phyloP scores from a whole-genome alignment of 2,113 vertebrate genomes.

The Sinocyclocheilus rhinocerous region DNA sequence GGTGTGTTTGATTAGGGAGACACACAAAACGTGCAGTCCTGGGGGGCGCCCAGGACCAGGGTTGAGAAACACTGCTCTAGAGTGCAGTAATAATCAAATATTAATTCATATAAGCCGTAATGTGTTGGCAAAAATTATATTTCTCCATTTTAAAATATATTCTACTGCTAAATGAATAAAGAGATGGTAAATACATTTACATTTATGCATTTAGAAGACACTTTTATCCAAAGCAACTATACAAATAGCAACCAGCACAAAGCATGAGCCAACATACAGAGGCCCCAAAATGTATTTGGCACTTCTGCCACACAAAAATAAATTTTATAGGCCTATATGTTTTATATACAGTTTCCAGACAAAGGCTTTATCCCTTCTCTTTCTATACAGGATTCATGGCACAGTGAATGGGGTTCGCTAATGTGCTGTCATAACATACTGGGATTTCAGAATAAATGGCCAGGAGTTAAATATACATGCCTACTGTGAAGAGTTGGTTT shows the following conservation, averaged over 20 bases:
- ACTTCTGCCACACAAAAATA: too few relatives aligned
- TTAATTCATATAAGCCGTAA: neutral
- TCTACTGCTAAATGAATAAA: neutral
- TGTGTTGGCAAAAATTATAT: neutral
- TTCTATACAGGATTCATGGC: neutral
- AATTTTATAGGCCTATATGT: neutral
- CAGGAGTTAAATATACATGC: constrained; percentile 20
- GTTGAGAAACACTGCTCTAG: neutral
- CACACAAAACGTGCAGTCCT: too few relatives aligned
- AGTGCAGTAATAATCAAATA: constrained; percentile 1
- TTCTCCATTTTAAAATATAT: neutral
- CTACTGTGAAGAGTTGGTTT: neutral
- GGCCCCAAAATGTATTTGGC: too few relatives aligned
- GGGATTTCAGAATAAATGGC: constrained; percentile 7
- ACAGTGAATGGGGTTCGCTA: neutral
- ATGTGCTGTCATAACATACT: constrained; percentile 11
- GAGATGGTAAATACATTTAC: neutral
- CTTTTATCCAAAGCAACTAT: neutral
- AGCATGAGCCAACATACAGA: too few relatives aligned
- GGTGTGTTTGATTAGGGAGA: too few relatives aligned
- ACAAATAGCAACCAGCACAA: too few relatives aligned
- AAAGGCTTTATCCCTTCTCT: neutral
- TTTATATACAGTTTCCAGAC: neutral
- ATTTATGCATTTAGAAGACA: neutral
- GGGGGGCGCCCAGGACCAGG: too few relatives aligned